These are phyloP conservation scores for Gasteruption jaculator DNA, from an alignment of 2,888 invertebrate genomes.

Conservation along the genomic window DNA sequence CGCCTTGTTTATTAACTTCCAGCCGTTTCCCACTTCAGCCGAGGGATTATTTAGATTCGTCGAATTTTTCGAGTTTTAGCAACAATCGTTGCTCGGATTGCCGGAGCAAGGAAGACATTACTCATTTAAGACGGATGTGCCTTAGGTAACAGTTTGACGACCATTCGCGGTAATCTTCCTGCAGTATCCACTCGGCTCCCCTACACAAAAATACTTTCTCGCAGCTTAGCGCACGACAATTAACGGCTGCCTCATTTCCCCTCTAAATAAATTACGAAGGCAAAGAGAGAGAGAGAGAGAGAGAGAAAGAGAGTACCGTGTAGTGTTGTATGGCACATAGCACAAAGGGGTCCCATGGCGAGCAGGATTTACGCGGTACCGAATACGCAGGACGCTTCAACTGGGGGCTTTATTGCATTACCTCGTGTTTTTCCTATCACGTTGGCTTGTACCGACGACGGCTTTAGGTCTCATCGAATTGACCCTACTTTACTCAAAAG, in stretches of 20 bases:
- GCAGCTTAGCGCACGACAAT: conserved; percentile 41
- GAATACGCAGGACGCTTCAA: conserved; percentile 23
- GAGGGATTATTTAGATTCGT: too few species aligned
- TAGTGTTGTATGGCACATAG: conserved; percentile 21
- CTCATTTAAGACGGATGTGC: too few species aligned
- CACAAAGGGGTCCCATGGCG: conserved; percentile 30
- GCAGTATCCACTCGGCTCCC: too few species aligned
- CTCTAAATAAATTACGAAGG: conserved; percentile 37
- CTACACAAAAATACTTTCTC: conserved; percentile 33
- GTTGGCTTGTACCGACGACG: conserved; percentile 24
- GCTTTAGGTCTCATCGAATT: conserved; percentile 28
- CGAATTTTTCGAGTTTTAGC: too few species aligned
- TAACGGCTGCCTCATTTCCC: conserved; percentile 38
- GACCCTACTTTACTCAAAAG: conserved; percentile 25
- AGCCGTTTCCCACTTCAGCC: too few species aligned
- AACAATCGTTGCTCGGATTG: too few species aligned
- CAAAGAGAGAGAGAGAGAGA: too few species aligned
- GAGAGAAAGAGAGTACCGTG: too few species aligned
- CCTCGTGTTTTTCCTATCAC: conserved; percentile 36
- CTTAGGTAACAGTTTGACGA: too few species aligned
- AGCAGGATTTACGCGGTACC: conserved; percentile 38
- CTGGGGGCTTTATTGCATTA: conserved; percentile 42
- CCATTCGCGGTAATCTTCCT: too few species aligned
- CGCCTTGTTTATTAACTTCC: too few species aligned
- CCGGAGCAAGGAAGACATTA: too few species aligned